These are phyloP conservation scores for Spinibarbus caldwelli DNA, from an alignment of 2,797 vertebrate species.

Conservation along the genomic window DNA sequence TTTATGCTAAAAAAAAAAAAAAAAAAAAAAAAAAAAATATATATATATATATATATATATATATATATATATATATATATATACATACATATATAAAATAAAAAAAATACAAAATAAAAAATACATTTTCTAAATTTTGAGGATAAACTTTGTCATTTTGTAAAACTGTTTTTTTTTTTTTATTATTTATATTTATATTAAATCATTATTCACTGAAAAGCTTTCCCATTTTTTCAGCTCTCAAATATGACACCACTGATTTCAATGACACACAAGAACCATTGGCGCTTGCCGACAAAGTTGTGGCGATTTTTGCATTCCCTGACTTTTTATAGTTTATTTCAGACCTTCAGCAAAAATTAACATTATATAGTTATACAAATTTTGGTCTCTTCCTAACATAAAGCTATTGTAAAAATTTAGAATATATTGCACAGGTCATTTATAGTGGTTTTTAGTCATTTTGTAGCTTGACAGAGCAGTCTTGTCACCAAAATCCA, in stretches of 20 bases:
- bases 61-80: no score
- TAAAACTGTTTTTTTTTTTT: no score
- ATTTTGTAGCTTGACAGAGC: no score
- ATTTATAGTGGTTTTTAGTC: background rate
- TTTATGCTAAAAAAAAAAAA: background rate
- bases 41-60: no score
- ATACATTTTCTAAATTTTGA: background rate
- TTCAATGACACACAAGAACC: no score
- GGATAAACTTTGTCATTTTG: no score
- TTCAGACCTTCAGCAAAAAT: background rate
- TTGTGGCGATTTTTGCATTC: background rate
- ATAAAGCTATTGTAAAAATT: background rate
- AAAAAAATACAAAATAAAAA: no score
- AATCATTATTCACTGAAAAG: background rate
- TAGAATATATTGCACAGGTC: background rate
- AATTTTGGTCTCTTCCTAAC: background rate
- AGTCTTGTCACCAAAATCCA: background rate
- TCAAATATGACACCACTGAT: background rate
- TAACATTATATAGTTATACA: background rate
- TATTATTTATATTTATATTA: no score
- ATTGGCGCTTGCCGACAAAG: background rate
- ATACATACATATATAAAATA: no score
- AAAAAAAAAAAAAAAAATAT: background rate
- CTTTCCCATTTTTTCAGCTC: background rate
- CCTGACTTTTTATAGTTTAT: background rate